phyloP scores from a whole-genome alignment of 2,797 vertebrate species.

The Pogonophryne albipinna region DNA sequence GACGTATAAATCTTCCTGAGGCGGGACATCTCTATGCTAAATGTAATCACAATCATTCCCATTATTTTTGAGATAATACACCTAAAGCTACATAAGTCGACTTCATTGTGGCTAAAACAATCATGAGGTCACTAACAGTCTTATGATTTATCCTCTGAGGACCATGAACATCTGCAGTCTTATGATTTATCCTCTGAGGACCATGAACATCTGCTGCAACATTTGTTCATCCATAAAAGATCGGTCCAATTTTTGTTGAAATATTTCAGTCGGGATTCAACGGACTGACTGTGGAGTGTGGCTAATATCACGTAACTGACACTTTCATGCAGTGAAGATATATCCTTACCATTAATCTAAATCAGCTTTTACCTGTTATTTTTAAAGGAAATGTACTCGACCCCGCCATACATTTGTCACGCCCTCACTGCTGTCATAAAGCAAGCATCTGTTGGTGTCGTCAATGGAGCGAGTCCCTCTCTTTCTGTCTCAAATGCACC shows the following conservation, averaged over 20 bases:
- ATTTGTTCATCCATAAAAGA: neutral
- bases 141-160: neutral
- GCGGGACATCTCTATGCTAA: neutral
- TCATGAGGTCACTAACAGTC: neutral
- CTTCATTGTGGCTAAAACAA: neutral
- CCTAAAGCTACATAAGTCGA: neutral
- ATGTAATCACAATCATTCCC: neutral
- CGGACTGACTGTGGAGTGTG: neutral
- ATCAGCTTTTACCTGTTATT: slow-evolving; percentile 10
- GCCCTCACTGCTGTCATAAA: slow-evolving; percentile 21
- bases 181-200: neutral
- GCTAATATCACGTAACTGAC: neutral
- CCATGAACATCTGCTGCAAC: neutral
- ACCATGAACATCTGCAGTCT: neutral
- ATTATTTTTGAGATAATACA: neutral
- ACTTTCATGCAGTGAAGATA: neutral
- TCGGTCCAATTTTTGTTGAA: neutral
- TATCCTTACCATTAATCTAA: slow-evolving; percentile 18
- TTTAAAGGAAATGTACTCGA: slow-evolving; percentile 4
- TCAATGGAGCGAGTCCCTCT: slow-evolving; percentile 8
- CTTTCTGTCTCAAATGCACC: slow-evolving; percentile 38
- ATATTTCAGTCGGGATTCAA: neutral
- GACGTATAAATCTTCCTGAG: neutral
- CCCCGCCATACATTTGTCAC: slow-evolving; percentile 5
- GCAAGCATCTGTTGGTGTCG: slow-evolving; percentile 44